Base-by-base conservation (phyloP, 2,888 invertebrate species). In the Yponomeuta cagnagella region DNA sequence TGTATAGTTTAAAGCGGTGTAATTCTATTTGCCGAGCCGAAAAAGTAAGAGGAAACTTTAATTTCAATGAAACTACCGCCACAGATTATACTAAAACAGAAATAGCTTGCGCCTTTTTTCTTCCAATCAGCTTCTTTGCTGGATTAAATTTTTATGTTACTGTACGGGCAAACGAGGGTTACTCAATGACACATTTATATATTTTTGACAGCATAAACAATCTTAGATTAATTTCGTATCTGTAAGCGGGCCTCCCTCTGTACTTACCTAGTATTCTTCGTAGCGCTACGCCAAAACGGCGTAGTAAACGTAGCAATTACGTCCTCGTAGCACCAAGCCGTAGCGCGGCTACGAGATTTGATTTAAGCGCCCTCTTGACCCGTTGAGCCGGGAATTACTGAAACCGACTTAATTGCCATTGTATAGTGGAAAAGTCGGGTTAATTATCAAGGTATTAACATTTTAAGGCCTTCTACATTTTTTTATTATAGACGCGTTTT, bases 271-370 rank as follows among this genome's bases (percentile, higher is more conserved):
- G 9, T 43, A 43, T 43, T 43, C 9, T 43, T 43, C 43, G 43
- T 43, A 43, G 43, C 65, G 68, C 43, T 9, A 43, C 68, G 68
- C 48, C 30, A 31, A 12, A n/a, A 10, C 23, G 76, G 75, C 77
- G 79, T 77, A 79, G 77, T 77, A 58, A 15, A 72, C 79, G 83
- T 83, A 84, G 84, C 82, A 84, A 84, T 84, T 84, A 85, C 77
- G 78, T 75, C 76, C 83, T 82, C 78, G 83, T 84, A 81, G 82
- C 77, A 75, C 74, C 74, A 30, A 43, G 43, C 76, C 77, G 82
- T 80, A 79, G 81, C 79, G 67, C 72, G 68, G 74, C 78, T 76
- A 77, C 78, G 75, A 74, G 74, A 70, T 75, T 73, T 76, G 77
- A 78, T 76, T 76, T 77, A 79, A 80, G 78, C 74, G 74, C 77